Evolutionary conservation across 2,113 vertebrate genomes (phyloP).

Genomic region (Phyllostomus discolor): DNA sequence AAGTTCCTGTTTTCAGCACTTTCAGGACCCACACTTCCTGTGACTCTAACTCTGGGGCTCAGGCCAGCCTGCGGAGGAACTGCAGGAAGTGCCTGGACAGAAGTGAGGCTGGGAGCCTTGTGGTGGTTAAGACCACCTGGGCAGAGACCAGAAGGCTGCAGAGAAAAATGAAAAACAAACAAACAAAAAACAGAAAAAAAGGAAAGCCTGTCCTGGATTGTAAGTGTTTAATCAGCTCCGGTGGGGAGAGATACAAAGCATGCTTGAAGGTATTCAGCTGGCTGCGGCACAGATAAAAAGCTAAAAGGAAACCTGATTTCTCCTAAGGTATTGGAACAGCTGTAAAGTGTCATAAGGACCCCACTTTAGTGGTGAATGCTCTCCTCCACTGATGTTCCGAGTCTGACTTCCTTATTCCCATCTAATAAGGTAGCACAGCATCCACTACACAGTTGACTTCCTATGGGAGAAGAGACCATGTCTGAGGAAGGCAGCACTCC

Average conservation of each 20-base stretch:
- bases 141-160: neutral
- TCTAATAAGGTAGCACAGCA: neutral
- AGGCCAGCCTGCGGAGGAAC: neutral
- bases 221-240: neutral
- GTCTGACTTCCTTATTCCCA: neutral
- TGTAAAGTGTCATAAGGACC: no score
- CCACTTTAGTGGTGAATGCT: neutral
- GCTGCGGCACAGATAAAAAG: neutral
- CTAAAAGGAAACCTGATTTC: no score
- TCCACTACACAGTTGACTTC: no score
- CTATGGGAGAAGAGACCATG: accelerated
- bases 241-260: neutral
- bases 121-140: neutral
- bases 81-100: neutral
- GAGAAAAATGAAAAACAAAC: neutral
- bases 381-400: neutral
- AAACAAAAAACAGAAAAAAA: neutral
- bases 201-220: neutral
- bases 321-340: neutral
- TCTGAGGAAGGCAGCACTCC: neutral
- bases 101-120: neutral
- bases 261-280: neutral
- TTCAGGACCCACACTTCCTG: neutral
- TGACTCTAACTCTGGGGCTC: neutral
- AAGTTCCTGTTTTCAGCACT: neutral